Conservation (phyloP, 23 tunicate genomes). For the Ascidia mentula region DNA sequence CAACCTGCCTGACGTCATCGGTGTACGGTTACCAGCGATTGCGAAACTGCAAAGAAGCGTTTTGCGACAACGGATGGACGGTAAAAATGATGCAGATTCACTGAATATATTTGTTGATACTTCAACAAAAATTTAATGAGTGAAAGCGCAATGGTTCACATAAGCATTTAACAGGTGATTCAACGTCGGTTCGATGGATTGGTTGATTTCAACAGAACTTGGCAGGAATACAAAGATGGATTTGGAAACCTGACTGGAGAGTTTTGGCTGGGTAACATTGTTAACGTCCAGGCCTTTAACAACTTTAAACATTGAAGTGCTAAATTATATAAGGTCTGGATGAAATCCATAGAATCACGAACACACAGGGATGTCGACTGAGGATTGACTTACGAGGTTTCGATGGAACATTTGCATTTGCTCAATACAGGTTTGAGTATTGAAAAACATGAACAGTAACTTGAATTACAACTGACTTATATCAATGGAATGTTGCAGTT, state of each 20-base stretch:
- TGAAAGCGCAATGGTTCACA: too few species aligned
- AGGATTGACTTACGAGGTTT: not conserved
- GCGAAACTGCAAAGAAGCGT: not conserved
- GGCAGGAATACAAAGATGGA: slow-evolving; percentile 5
- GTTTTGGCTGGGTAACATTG: not conserved
- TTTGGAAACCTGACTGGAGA: slow-evolving; percentile 5
- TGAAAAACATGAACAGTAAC: too few species aligned
- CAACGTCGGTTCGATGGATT: not conserved
- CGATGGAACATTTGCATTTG: not conserved
- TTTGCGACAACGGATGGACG: slow-evolving; percentile 1
- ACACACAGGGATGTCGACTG: not conserved
- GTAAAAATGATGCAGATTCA: too few species aligned
- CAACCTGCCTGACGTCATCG: not conserved
- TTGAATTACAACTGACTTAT: too few species aligned
- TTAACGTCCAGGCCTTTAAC: too few species aligned
- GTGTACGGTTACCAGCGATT: not conserved
- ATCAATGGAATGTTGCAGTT: too few species aligned
- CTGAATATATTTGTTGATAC: too few species aligned
- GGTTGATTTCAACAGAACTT: not conserved
- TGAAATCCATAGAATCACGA: not conserved
- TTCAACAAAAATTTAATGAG: too few species aligned
- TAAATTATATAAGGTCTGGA: not conserved
- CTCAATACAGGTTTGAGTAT: not conserved
- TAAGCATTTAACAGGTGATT: slow-evolving; percentile 3
- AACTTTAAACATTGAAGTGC: too few species aligned